Base-by-base conservation (phyloP, 1,140 invertebrate genomes). In the Leptinotarsa defecta region DNA sequence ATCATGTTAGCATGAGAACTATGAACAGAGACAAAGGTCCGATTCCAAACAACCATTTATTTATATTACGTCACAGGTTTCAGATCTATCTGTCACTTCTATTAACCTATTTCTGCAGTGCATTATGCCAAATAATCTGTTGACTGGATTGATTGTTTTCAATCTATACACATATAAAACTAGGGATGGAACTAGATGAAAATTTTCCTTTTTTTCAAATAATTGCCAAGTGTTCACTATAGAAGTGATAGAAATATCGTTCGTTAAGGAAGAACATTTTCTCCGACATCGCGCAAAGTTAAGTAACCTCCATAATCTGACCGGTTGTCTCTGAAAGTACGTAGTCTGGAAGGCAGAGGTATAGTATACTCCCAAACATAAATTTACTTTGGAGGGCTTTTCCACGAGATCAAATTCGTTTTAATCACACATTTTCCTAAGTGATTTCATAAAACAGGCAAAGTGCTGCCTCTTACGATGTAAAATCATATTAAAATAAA, bases 321-420 rank as follows among this genome's bases (percentile, higher is more conserved):
- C 75, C 77, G 76, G 71, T 78, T 80, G 78, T 75, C 75, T 78
- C 71, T 76, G 64, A 78, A 80, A 78, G 75, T 57, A 15, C 52
- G n/a, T 73, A 65, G 20, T 73, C 48, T 63, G 64, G 63, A 76
- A 48, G 48, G 34, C 34, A 43, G 20, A 76, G 27, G 67, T 71
- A 24, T 24, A 76, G 67, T 79, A 77, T 71, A 79, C 76, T 81
- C 79, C 75, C 70, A 48, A 79, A 78, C 52, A 73, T 73, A 81
- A 81, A 81, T 81, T 79, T 76, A 79, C 78, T 81, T 81, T 79
- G 24, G 71, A 71, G 68, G 71, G 75, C 78, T 79, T 78, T 81
- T 79, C 80, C 74, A 27, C 76, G 52, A 79, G 78, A 81, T 81
- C 80, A 78, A 81, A 81, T 81, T 79, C 80, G 73, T 79, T 81